A percentile compares a stretch with the other conserved stretches of the same genome.
phyloP scores from a whole-genome alignment of 1,140 invertebrate genomes.

The Chelonus insularis region DNA sequence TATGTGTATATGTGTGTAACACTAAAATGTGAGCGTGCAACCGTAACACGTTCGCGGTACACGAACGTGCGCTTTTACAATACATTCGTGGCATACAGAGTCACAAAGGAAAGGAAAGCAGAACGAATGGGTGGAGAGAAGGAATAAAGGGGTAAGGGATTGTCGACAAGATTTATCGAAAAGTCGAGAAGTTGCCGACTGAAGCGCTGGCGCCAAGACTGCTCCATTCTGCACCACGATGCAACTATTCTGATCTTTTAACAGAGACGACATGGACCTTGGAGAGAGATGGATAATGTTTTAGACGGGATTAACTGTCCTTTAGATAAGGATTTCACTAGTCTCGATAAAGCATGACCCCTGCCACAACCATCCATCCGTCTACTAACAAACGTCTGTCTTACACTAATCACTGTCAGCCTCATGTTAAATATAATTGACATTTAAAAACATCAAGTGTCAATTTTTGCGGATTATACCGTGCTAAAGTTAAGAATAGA shows the following conservation, averaged over 20 bases:
- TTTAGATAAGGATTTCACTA: slow-evolving; percentile 24
- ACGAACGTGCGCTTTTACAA: not conserved
- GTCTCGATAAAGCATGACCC: slow-evolving; percentile 23
- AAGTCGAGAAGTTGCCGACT: slow-evolving; percentile 10
- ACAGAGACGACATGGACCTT: not conserved
- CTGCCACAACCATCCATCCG: slow-evolving; percentile 24
- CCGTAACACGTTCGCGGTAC: not conserved
- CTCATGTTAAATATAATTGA: not conserved
- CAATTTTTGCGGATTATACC: not conserved
- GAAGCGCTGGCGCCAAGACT: not conserved
- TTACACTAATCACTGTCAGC: slow-evolving; percentile 2
- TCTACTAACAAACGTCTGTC: not conserved
- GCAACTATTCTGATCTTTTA: too few species aligned
- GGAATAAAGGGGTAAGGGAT: not conserved
- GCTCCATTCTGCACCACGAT: not conserved
- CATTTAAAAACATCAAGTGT: not conserved
- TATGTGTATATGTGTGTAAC: not conserved
- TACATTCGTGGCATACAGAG: slow-evolving; percentile 13
- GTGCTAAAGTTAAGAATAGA: too few species aligned
- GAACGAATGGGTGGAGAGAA: not conserved
- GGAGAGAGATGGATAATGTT: not conserved
- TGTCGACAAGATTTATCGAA: slow-evolving; percentile 1
- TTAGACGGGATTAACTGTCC: slow-evolving; percentile 5
- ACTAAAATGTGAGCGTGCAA: not conserved
- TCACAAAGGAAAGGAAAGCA: slow-evolving; percentile 1